Base-by-base conservation (phyloP, 2,888 invertebrate species). In the Acleris laterana region DNA sequence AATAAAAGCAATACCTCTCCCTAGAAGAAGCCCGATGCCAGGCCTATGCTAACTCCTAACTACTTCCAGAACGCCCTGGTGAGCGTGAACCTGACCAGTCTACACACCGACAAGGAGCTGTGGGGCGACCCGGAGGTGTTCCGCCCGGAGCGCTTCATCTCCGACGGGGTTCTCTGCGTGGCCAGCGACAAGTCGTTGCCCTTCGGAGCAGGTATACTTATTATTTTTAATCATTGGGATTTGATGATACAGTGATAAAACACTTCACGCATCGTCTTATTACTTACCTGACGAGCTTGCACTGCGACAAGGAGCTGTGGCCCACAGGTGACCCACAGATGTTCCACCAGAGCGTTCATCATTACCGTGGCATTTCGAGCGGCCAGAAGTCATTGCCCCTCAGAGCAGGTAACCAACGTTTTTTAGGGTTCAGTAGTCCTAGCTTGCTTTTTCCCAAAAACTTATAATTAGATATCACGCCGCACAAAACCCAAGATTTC, bases 91-190 rank as follows among this genome's bases (percentile, higher is more conserved):
- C 85, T 95, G 3, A 81, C 89, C 55, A 88, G 89, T 44, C 84
- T 94, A 67, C 94, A 96, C 74, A 88, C 83, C 74, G 95, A 95
- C 76, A 85, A 93, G 28, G 86, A 90, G 0, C 74, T 94, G 5
- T 96, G 95, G 95, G 92, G 93, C 0, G 95, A 96, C 78, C 95
- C 96, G 0, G 92, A 95, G 62, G 88, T 88, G 60, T 96, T 96
- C 77, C 84, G 94, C 0, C 96, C 96, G 0, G 95, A 96, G 74
- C 87, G 96, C 38, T 96, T 95, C 78, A 86, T 96, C 3, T 87
- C 85, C 2, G 70, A 94, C 25, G 95, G 95, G 0, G 77, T 92
- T 64, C 77, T 96, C 3, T 82, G 82, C 51, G 76, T 94, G 0
- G 93, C 93, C 38, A 93, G 93, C 66, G 96, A 96, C 75, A 88